Evolutionary conservation across 2,888 invertebrate genomes (phyloP), one percentile per base, ranked within the genome.

Genomic region (Melanophora roralis): DNA sequence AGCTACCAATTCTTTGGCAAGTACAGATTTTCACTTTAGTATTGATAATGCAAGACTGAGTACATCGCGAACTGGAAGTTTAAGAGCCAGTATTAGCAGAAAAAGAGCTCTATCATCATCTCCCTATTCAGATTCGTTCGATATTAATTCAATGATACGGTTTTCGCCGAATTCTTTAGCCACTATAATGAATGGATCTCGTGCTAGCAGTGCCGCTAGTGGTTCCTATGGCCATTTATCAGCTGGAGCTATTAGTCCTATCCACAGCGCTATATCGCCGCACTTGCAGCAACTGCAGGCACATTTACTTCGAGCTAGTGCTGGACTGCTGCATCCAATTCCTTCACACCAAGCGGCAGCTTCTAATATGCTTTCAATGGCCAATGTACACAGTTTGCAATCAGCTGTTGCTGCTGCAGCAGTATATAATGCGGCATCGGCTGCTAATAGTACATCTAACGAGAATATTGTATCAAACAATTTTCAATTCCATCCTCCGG

Each of bases 171-270:
- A 97, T 84, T 97, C 97, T 23, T 91, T 98, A 83, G 96, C 94
- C 9, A 94, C 94, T 57, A 92, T 94, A 83, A 94, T 95, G 83
- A 95, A 94, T 86, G 95, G 96, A 16, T 97, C 97, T 0, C 92
- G 97, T 82, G 95, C 96, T 78, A 88, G 87, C 53, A 89, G 89
- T 38, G 95, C 96, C 34, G 96, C 96, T 5, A 97, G 97, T 85
- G 98, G 98, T 53, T 98, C 98, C 81, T 98, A 98, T 92, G 98
- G 98, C 19, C 98, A 98, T 91, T 93, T 98, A 82, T 97, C 98
- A 82, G 98, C 98, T 84, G 97, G 94, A 84, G 95, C 96, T n/a
- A 93, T 97, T 89, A 96, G 96, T 84, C 97, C 97, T 12, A 95
- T 96, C 0, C 91, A 94, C 77, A 89, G 88, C 60, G 84, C 87